Percentiles rank a stretch among this genome's conserved stretches.
These are phyloP conservation scores for Pyrgus malvae DNA, from an alignment of 2,888 invertebrate genomes.

Conservation along the genomic window DNA sequence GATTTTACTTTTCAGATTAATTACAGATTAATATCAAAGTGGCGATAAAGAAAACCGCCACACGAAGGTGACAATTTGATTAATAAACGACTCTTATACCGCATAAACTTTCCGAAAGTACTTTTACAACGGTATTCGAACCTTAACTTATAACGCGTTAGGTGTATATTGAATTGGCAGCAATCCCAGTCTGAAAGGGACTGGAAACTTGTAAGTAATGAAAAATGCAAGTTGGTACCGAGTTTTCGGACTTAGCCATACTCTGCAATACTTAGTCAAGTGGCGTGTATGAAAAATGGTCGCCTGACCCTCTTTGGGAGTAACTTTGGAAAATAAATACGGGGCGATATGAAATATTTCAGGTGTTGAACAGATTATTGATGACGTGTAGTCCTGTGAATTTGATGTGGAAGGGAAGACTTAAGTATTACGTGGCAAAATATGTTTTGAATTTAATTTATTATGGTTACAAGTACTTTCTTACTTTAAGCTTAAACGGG, in stretches of 20 bases:
- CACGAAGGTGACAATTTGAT: slow-evolving; percentile 27
- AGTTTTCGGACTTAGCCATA: slow-evolving; percentile 50
- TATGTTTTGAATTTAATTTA: too few relatives aligned
- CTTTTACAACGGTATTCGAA: not conserved
- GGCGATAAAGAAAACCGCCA: slow-evolving; percentile 17
- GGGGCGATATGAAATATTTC: slow-evolving; percentile 10
- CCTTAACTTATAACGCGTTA: not conserved
- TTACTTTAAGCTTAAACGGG: too few relatives aligned
- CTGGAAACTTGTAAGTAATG: slow-evolving; percentile 25
- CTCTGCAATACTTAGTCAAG: slow-evolving; percentile 60
- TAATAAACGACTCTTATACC: slow-evolving; percentile 15
- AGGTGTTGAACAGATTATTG: slow-evolving; percentile 6
- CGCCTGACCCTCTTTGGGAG: slow-evolving; percentile 51
- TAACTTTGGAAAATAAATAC: slow-evolving; percentile 47
- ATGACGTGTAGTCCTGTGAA: not conserved
- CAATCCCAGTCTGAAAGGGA: not conserved
- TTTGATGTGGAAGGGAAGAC: not conserved
- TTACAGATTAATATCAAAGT: slow-evolving; percentile 24
- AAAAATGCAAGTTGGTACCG: slow-evolving; percentile 41
- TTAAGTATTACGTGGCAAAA: too few relatives aligned
- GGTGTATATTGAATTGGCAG: not conserved
- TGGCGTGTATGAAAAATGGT: slow-evolving; percentile 73
- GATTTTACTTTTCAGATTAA: slow-evolving; percentile 18
- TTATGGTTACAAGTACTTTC: too few relatives aligned
- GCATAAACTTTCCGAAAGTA: slow-evolving; percentile 17